Evolutionary conservation across 2,113 vertebrate species (phyloP).

Genomic region (Alces alces): DNA sequence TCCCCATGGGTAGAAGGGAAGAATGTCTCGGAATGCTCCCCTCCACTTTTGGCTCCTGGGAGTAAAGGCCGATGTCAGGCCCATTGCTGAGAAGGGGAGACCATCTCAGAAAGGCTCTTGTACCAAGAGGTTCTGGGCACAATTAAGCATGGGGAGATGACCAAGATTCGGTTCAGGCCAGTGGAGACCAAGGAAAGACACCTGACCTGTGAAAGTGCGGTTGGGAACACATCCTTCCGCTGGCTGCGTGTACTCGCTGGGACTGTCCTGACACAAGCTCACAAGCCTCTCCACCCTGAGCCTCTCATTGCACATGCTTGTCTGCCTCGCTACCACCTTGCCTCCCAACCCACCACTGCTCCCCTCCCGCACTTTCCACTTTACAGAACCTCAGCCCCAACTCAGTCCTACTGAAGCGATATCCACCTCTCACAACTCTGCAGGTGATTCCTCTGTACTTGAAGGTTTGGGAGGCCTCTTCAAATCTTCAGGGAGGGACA

Average conservation of each 20-base stretch:
- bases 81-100: background rate
- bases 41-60: background rate
- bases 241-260: background rate
- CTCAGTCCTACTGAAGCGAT: background rate
- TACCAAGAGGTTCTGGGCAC: background rate
- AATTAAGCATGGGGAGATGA: background rate
- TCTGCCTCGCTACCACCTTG: background rate
- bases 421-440: fast-evolving
- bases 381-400: background rate
- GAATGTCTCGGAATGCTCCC: fast-evolving
- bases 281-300: fast-evolving
- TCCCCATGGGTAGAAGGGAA: background rate
- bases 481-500: background rate
- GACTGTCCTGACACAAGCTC: background rate
- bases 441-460: fast-evolving
- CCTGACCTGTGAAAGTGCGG: background rate
- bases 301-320: fast-evolving
- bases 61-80: background rate
- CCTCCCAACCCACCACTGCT: fast-evolving
- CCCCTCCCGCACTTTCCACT: fast-evolving
- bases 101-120: background rate
- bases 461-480: background rate
- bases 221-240: background rate
- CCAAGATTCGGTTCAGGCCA: too few relatives aligned
- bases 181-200: fast-evolving